Conservation (phyloP, 53 echinoderm and acorn worm species). For the Mesocentrotus franciscanus region DNA sequence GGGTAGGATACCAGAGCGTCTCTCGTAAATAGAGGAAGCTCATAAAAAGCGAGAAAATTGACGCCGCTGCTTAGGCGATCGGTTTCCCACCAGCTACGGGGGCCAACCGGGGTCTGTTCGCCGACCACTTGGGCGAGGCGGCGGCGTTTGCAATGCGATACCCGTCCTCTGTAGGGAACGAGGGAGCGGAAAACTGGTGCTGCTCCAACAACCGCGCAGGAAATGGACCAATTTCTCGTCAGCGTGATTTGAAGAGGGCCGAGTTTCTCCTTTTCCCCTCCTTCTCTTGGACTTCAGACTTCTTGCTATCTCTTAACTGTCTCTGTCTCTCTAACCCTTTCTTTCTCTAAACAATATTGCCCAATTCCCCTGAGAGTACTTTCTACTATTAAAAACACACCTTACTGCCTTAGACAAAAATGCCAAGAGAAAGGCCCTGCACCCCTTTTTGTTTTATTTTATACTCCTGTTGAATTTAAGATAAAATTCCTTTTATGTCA, state of each 20-base stretch:
- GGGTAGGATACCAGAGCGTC: neutral
- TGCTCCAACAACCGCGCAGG: conserved; percentile 42
- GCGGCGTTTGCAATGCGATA: conserved; percentile 64
- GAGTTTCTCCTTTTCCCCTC: neutral
- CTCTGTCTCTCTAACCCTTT: neutral
- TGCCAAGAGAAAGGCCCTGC: neutral
- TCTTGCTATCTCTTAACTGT: neutral
- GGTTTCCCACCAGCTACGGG: conserved; percentile 66
- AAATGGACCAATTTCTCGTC: conserved; percentile 66
- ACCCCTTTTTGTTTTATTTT: neutral
- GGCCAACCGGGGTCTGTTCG: conserved; percentile 34
- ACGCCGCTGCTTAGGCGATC: conserved; percentile 55
- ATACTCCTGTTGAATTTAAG: no score
- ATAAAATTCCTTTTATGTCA: no score
- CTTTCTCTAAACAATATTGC: neutral
- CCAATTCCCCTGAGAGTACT: neutral
- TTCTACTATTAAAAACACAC: neutral
- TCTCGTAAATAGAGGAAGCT: conserved; percentile 48
- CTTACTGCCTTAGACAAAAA: neutral
- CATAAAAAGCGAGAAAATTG: conserved; percentile 58
- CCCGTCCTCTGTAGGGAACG: conserved; percentile 44
- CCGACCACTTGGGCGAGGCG: conserved; percentile 48
- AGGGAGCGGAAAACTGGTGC: conserved; percentile 62
- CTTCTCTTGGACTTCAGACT: neutral
- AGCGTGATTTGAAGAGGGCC: conserved; percentile 39